Conservation (phyloP, 2,888 invertebrate species). For the Sepiola atlantica region DNA sequence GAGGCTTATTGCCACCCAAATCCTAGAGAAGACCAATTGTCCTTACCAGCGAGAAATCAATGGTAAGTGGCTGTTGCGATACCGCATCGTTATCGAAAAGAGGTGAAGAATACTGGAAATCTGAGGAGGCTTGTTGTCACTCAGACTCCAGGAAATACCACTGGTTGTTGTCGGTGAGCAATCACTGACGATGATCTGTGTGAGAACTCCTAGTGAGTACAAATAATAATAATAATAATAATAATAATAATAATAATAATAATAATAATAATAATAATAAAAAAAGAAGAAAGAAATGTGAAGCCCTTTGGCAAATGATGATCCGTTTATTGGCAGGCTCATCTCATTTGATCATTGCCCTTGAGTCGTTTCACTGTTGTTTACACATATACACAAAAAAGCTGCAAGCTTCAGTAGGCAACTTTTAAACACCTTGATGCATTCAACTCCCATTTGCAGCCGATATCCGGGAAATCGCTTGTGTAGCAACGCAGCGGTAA, state of each 20-base stretch:
- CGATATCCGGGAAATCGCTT: background rate
- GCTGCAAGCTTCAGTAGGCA: constrained; percentile 5
- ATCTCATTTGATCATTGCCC: background rate
- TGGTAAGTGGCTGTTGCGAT: too few species aligned
- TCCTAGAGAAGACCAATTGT: background rate
- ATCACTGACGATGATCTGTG: too few species aligned
- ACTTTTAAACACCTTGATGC: background rate
- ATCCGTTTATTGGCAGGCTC: background rate
- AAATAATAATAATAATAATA: too few species aligned
- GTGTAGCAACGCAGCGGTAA: background rate
- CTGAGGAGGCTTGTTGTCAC: too few species aligned
- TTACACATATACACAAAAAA: background rate
- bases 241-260: background rate
- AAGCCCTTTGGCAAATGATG: background rate
- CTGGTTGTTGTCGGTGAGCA: too few species aligned
- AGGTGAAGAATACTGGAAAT: too few species aligned
- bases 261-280: background rate
- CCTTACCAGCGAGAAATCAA: too few species aligned
- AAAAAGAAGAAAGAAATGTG: too few species aligned
- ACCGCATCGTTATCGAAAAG: too few species aligned
- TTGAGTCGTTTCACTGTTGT: background rate
- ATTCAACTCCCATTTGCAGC: constrained; percentile 5
- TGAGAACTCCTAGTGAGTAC: too few species aligned
- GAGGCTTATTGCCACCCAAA: background rate
- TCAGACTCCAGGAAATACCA: too few species aligned